Evolutionary conservation across 1,140 invertebrate species (phyloP).

Genomic region (Cryptotermes secundus): DNA sequence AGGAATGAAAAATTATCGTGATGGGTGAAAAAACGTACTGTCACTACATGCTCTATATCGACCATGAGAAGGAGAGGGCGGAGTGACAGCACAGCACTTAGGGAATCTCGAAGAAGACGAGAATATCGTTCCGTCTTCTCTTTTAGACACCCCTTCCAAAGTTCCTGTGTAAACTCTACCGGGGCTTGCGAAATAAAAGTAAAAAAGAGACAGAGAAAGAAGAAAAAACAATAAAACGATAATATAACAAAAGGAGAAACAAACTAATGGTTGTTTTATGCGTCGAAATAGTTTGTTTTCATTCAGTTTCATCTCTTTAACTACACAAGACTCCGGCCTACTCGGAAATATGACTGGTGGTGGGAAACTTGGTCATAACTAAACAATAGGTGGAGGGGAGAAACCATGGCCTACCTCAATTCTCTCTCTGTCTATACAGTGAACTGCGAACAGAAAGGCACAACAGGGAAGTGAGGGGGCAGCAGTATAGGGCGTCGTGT

Average conservation of each 20-base stretch:
- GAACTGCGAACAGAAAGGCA: background rate
- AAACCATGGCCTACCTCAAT: slow-evolving; percentile 18
- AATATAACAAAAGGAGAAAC: background rate
- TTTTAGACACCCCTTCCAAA: background rate
- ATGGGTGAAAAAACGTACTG: slow-evolving; percentile 29
- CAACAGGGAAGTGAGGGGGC: background rate
- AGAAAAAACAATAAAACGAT: background rate
- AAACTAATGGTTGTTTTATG: background rate
- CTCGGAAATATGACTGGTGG: background rate
- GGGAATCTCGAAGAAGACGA: background rate
- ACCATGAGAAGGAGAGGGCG: background rate
- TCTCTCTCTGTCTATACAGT: slow-evolving; percentile 5
- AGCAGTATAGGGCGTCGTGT: background rate
- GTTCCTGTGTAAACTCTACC: background rate
- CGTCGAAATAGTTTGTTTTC: slow-evolving; percentile 10
- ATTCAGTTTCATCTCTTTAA: background rate
- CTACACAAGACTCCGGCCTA: background rate
- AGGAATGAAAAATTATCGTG: slow-evolving; percentile 34
- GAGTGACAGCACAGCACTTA: background rate
- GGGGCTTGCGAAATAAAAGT: background rate
- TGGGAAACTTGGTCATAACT: slow-evolving; percentile 16
- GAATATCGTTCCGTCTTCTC: background rate
- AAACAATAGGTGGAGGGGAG: slow-evolving; percentile 14
- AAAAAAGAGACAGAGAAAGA: background rate
- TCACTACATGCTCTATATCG: slow-evolving; percentile 30